A percentile compares a stretch with the other conserved stretches of the same genome.
phyloP scores from a whole-genome alignment of 53 echinoderm and acorn worm species.

The Paracentrotus lividus region DNA sequence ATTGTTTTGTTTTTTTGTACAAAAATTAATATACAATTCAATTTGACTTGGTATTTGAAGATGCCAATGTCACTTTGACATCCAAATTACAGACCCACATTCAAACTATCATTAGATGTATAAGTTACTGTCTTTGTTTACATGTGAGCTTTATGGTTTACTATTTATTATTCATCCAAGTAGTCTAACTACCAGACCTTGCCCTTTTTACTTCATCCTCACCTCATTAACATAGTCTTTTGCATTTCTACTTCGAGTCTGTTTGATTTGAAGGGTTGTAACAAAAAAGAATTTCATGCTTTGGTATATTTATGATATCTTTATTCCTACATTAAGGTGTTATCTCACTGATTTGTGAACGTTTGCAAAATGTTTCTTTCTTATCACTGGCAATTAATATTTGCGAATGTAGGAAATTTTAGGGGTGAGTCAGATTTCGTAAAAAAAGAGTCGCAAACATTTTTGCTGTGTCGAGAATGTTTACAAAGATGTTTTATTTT shows the following conservation, averaged over 20 bases:
- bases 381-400: no score
- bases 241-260: background rate
- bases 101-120: background rate
- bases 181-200: background rate
- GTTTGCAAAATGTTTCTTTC: no score
- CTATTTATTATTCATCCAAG: background rate
- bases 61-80: conserved; percentile 15
- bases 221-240: background rate
- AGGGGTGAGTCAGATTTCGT: no score
- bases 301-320: no score
- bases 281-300: background rate
- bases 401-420: no score
- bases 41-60: background rate
- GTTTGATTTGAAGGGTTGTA: background rate
- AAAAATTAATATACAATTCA: no score
- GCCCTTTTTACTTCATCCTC: background rate
- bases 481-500: no score
- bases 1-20: no score
- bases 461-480: no score
- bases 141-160: conserved; percentile 10
- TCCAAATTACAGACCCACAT: background rate
- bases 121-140: conserved; percentile 30
- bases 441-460: no score
- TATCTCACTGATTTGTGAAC: no score
- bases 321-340: no score